phyloP scores from a whole-genome alignment of 2,888 invertebrate species.

The Drosophila setosimentum region DNA sequence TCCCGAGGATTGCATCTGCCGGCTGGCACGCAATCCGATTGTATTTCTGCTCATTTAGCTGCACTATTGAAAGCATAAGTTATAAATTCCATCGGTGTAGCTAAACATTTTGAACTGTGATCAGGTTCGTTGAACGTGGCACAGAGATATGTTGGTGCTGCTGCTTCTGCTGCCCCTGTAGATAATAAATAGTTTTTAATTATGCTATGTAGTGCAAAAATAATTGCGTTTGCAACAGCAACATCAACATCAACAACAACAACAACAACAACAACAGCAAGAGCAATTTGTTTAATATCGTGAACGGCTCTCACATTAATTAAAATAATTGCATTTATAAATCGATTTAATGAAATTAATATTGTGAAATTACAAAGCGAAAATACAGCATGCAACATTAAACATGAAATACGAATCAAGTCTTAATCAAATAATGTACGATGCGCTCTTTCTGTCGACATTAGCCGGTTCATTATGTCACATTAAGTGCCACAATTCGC shows the following conservation, averaged over 20 bases:
- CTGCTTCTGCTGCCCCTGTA: slow-evolving; percentile 26
- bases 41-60: not conserved
- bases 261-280: not conserved
- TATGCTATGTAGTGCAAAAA: slow-evolving; percentile 50
- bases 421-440: slow-evolving; percentile 27
- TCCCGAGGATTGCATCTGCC: slow-evolving; percentile 12
- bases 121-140: slow-evolving; percentile 55
- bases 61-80: slow-evolving; percentile 28
- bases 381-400: slow-evolving; percentile 19
- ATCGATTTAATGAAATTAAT: slow-evolving; percentile 73
- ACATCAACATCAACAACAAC: not conserved
- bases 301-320: slow-evolving; percentile 42
- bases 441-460: slow-evolving; percentile 1
- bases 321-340: slow-evolving; percentile 70
- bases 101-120: slow-evolving; percentile 29
- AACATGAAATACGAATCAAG: slow-evolving; percentile 18
- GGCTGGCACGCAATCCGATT: slow-evolving; percentile 28
- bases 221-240: slow-evolving; percentile 35
- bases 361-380: slow-evolving; percentile 48
- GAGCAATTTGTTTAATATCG: slow-evolving; percentile 34
- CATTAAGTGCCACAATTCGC: slow-evolving; percentile 1
- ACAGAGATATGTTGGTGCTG: slow-evolving; percentile 18
- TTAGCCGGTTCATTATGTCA: slow-evolving; percentile 16
- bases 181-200: slow-evolving; percentile 71
- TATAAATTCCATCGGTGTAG: slow-evolving; percentile 18